Evolutionary conservation across 2,113 vertebrate species (phyloP).

Genomic region (Mormyrus lacerda): DNA sequence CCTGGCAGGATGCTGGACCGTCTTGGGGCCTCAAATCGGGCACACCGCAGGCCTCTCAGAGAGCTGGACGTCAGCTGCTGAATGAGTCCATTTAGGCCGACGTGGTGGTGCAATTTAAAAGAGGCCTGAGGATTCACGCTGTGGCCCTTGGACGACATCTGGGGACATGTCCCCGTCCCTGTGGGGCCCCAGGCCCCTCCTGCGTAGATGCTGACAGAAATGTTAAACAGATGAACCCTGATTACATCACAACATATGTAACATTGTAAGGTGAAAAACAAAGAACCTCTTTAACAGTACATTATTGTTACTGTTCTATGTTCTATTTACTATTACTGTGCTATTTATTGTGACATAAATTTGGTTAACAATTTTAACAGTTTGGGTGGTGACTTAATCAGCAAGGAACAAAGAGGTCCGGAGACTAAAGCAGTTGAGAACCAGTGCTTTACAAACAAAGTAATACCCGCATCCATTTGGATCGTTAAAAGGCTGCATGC

Average conservation of each 20-base stretch:
- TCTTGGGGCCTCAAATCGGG: not conserved
- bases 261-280: not conserved
- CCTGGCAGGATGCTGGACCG: not conserved
- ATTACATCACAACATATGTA: not conserved
- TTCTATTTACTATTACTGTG: not conserved
- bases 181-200: not conserved
- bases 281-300: not conserved
- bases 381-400: not conserved
- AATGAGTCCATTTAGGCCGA: not conserved
- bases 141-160: constrained; percentile 3
- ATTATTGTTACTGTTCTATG: not conserved
- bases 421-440: not conserved
- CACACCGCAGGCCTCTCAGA: not conserved
- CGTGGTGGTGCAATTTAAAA: not conserved
- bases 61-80: not conserved
- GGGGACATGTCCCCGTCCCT: not conserved
- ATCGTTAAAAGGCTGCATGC: not conserved
- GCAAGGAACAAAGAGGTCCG: not conserved
- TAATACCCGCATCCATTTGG: not conserved
- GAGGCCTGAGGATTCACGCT: not conserved
- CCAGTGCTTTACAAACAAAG: not conserved
- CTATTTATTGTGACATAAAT: not conserved
- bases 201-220: not conserved
- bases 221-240: not conserved
- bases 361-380: not conserved